A percentile compares a stretch with the other conserved stretches of the same genome.
phyloP scores from a whole-genome alignment of 2,113 vertebrate species.

The Patagioenas fasciata region DNA sequence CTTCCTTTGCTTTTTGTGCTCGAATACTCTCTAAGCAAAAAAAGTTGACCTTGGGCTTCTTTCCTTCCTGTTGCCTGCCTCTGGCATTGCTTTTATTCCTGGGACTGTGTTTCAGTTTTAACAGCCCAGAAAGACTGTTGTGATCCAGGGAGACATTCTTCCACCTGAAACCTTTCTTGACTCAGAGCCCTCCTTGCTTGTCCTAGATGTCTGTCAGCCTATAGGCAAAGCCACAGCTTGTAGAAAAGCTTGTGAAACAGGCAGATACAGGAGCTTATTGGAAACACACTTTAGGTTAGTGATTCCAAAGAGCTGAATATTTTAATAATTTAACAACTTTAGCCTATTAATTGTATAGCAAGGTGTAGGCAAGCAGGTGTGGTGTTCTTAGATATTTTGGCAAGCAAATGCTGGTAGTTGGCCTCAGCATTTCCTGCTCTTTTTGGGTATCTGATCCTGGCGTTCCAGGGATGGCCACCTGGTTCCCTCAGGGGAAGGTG shows the following conservation, averaged over 20 bases:
- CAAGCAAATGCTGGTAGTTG: not conserved
- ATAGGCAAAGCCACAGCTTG: not conserved
- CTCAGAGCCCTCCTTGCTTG: not conserved
- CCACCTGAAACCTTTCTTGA: not conserved
- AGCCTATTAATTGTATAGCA: not conserved
- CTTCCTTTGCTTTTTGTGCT: not conserved
- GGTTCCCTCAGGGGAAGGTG: not conserved
- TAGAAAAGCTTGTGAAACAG: not conserved
- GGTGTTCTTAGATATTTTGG: not conserved
- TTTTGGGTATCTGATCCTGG: not conserved
- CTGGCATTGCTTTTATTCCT: slow-evolving; percentile 23
- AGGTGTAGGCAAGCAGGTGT: not conserved
- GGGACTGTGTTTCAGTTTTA: not conserved
- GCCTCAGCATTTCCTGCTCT: not conserved
- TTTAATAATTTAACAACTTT: not conserved
- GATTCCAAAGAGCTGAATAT: not conserved
- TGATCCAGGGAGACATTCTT: not conserved
- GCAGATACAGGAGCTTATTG: not conserved
- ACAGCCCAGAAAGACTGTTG: not conserved
- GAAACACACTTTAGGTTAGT: not conserved
- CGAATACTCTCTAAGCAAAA: not conserved
- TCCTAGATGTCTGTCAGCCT: not conserved
- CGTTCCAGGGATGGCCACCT: not conserved
- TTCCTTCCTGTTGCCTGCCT: not conserved
- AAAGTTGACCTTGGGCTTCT: slow-evolving; percentile 9